These are phyloP conservation scores for Pogonocichla stellata DNA, from an alignment of 2,113 vertebrate genomes.

Conservation along the genomic window DNA sequence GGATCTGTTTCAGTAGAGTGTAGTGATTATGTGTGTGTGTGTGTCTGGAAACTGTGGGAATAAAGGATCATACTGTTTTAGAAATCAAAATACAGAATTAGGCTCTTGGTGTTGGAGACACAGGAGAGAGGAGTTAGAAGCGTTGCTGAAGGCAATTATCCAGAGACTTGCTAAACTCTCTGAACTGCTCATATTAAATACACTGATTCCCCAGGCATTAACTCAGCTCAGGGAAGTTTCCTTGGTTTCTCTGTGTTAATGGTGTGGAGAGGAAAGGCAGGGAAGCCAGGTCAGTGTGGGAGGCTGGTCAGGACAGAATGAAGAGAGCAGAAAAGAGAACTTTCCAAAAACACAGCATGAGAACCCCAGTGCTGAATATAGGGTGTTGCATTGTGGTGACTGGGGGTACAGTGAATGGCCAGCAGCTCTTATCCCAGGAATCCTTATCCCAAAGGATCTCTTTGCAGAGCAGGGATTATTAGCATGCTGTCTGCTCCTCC, in stretches of 20 bases:
- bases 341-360: rapidly evolving
- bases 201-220: neutral
- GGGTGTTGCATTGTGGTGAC: neutral
- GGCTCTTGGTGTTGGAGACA: neutral
- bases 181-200: conserved; percentile 6
- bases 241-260: neutral
- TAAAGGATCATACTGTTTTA: neutral
- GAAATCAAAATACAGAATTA: conserved; percentile 34
- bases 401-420: rapidly evolving
- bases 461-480: neutral
- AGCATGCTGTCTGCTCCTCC: neutral
- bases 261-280: neutral
- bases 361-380: rapidly evolving
- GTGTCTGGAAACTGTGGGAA: neutral
- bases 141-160: neutral
- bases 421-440: neutral
- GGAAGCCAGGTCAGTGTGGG: neutral
- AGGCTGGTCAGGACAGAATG: neutral
- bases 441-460: neutral
- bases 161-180: neutral
- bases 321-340: neutral
- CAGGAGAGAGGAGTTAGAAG: neutral
- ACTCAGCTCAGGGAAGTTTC: neutral
- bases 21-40: neutral
- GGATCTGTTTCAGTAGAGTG: neutral